These are phyloP conservation scores for Drosophila fungiperda DNA, from an alignment of 2,888 invertebrate species.

Conservation along the genomic window DNA sequence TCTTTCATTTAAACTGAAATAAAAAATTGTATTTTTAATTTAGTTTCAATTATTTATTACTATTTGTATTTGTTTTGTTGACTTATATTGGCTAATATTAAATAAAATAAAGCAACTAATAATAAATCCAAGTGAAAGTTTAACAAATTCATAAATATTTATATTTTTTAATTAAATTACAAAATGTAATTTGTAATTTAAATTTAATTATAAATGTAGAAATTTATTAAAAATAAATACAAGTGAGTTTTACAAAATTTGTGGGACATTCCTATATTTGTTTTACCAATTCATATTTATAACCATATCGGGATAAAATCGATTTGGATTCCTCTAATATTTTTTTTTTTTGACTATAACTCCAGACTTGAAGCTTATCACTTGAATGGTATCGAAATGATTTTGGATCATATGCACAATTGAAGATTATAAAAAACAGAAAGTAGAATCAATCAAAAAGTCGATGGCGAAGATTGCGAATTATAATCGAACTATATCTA, in stretches of 20 bases:
- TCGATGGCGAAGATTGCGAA: background rate
- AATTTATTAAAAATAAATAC: background rate
- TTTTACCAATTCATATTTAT: background rate
- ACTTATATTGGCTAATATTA: background rate
- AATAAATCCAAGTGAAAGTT: background rate
- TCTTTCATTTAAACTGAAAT: background rate
- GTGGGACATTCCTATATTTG: background rate
- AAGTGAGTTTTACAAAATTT: too few species aligned
- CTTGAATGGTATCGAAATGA: too few species aligned
- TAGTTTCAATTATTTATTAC: background rate
- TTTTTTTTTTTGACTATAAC: too few species aligned
- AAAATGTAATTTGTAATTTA: too few species aligned
- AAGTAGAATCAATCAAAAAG: background rate
- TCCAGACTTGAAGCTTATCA: too few species aligned
- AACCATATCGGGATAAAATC: too few species aligned
- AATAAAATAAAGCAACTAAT: background rate
- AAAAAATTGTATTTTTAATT: background rate
- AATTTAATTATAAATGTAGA: background rate
- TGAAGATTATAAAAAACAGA: background rate
- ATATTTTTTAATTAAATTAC: too few species aligned
- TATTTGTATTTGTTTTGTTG: background rate
- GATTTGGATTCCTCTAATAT: too few species aligned
- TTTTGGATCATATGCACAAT: too few species aligned
- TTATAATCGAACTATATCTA: background rate
- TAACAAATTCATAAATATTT: too few species aligned